Base-by-base conservation (phyloP, 1,140 invertebrate genomes). In the Drosophila jambulina region DNA sequence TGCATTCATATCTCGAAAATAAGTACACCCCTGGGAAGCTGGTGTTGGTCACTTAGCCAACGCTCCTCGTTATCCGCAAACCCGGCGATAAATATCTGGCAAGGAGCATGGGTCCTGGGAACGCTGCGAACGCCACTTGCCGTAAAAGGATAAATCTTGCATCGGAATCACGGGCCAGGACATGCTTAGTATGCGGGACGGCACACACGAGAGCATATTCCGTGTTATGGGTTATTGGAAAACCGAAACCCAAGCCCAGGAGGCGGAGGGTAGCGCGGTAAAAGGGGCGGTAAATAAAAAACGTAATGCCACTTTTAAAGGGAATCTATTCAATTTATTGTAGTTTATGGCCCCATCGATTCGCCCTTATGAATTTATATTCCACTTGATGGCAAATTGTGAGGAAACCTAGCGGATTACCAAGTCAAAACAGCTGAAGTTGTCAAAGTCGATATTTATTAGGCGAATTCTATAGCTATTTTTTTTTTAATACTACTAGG, bases 1-100 rank as follows among this genome's bases (percentile, higher is more conserved):
- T 78, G 82, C 80, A 91, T 91, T 91, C 86, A 91, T 91, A 91
- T 91, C 82, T 91, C 76, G 75, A 75, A 78, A 91, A 74, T 86
- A 86, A 91, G 82, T 82, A 86, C 80, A 91, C 86, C 82, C 86
- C 27, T 25, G 86, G 86, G 86, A 91, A 74, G 27, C 58, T 45
- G 53, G 63, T 81, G 75, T 76, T 86, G 83, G 83, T 86, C 83
- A 87, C 79, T 86, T 76, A 51, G 75, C 68, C 53, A 57, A 57
- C 38, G 25, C 36, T 10, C 23, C 19, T 29, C 57, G 42, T 25
- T 45, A 42, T 19, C 21, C 36, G 23, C 19, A 57, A 57, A 25
- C 21, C 53, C 34, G 34, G 53, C 53, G 53, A 53, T 25, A 61
- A 46, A 67, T 65, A 64, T 58, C 42, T 45, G 36, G 32, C 53